Percentiles rank a stretch among this genome's conserved stretches.
phyloP scores from a whole-genome alignment of 2,888 invertebrate genomes.

The Apodemia mormo region DNA sequence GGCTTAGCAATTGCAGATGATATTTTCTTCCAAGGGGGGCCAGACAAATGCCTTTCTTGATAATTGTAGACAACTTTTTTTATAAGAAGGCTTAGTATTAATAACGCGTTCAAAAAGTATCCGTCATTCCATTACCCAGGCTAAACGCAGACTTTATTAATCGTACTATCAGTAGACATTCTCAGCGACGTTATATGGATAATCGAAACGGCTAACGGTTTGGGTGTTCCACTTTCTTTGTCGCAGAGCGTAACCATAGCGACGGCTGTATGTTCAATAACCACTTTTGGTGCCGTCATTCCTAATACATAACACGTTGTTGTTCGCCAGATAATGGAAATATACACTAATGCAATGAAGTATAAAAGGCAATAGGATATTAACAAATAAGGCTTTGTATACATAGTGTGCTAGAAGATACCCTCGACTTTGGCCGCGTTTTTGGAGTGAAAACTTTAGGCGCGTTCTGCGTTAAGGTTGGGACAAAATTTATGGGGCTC shows the following conservation, averaged over 20 bases:
- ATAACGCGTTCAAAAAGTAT: neutral
- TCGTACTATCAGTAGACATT: neutral
- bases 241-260: slow-evolving; percentile 62
- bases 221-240: slow-evolving; percentile 68
- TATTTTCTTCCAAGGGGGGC: no score
- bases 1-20: no score
- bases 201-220: slow-evolving; percentile 38
- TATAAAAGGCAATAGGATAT: neutral
- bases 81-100: no score
- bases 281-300: slow-evolving; percentile 30
- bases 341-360: neutral
- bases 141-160: neutral
- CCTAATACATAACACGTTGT: slow-evolving; percentile 33
- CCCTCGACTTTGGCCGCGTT: no score
- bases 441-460: no score
- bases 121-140: neutral
- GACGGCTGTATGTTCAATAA: slow-evolving; percentile 61
- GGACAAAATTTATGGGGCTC: no score
- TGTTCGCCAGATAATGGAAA: slow-evolving; percentile 16
- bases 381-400: neutral
- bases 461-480: no score
- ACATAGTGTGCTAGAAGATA: neutral
- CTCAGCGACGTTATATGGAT: slow-evolving; percentile 1
- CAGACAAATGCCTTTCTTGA: no score
- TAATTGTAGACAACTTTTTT: no score